Evolutionary conservation across 2,113 vertebrate genomes (phyloP).

Genomic region (Shinisaurus crocodilurus): DNA sequence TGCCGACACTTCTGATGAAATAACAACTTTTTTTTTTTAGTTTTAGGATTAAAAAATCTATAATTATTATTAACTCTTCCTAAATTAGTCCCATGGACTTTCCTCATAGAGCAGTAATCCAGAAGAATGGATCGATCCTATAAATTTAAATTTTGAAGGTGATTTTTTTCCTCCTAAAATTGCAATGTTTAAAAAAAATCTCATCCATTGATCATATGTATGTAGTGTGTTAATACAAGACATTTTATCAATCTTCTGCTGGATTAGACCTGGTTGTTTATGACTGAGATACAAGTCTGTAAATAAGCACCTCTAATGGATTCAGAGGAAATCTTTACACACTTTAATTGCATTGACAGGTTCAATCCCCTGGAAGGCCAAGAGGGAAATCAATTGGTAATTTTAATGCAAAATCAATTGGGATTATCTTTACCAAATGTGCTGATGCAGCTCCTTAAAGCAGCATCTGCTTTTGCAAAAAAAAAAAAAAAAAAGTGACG

Average conservation of each 20-base stretch:
- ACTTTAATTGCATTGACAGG: constrained; percentile 57
- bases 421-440: constrained; percentile 42
- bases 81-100: constrained; percentile 9
- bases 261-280: constrained; percentile 43
- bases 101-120: not conserved
- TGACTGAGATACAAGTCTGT: constrained; percentile 33
- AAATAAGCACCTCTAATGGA: constrained; percentile 55
- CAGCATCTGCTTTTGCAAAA: constrained; percentile 31
- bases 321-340: constrained; percentile 57
- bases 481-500: not conserved
- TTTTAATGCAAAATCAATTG: constrained; percentile 63
- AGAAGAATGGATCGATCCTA: constrained; percentile 15
- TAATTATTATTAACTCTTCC: constrained; percentile 1
- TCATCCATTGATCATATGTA: constrained; percentile 38
- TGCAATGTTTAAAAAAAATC: constrained; percentile 41
- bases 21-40: not conserved
- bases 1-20: not conserved
- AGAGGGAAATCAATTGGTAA: constrained; percentile 59
- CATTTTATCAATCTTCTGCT: constrained; percentile 38
- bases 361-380: constrained; percentile 57
- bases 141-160: constrained; percentile 34
- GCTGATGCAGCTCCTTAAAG: constrained; percentile 18
- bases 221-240: constrained; percentile 37
- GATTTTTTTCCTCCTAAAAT: not conserved
- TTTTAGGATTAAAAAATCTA: not conserved